Evolutionary conservation across 2,113 vertebrate species (phyloP).

Genomic region (Verasper variegatus): DNA sequence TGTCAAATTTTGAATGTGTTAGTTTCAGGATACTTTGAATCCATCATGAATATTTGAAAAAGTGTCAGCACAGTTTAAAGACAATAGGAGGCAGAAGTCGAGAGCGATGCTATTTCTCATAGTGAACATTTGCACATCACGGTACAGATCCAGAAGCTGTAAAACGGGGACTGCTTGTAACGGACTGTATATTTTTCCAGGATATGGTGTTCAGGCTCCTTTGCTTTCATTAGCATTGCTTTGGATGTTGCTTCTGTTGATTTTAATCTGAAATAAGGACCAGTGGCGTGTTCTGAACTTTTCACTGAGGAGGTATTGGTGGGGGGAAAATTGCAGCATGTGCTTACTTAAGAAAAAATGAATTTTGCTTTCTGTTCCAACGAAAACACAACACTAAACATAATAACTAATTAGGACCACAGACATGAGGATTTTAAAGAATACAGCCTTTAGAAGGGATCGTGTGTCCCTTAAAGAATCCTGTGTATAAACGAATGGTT

Average conservation of each 20-base stretch:
- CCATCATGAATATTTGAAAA: no score
- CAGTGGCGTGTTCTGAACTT: constrained; percentile 3
- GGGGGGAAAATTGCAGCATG: background rate
- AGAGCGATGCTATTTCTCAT: background rate
- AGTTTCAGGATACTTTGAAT: no score
- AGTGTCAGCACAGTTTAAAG: background rate
- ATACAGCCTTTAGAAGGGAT: background rate
- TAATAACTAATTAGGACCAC: constrained; percentile 1
- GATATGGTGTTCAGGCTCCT: constrained; percentile 33
- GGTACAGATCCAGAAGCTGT: background rate
- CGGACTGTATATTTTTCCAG: no score
- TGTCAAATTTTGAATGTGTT: no score
- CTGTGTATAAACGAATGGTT: constrained; percentile 38
- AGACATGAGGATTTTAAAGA: background rate
- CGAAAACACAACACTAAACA: constrained; percentile 39
- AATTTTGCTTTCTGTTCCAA: constrained; percentile 14
- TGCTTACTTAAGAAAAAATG: constrained; percentile 32
- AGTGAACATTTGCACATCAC: background rate
- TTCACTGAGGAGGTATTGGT: background rate
- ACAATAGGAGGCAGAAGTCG: background rate
- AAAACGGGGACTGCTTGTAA: background rate
- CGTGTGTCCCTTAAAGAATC: constrained; percentile 15
- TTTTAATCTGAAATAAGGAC: constrained; percentile 50
- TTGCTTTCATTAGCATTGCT: constrained; percentile 39
- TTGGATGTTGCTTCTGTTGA: constrained; percentile 9